Conservation (phyloP, 2,888 invertebrate genomes). For the Andrena fulva region DNA sequence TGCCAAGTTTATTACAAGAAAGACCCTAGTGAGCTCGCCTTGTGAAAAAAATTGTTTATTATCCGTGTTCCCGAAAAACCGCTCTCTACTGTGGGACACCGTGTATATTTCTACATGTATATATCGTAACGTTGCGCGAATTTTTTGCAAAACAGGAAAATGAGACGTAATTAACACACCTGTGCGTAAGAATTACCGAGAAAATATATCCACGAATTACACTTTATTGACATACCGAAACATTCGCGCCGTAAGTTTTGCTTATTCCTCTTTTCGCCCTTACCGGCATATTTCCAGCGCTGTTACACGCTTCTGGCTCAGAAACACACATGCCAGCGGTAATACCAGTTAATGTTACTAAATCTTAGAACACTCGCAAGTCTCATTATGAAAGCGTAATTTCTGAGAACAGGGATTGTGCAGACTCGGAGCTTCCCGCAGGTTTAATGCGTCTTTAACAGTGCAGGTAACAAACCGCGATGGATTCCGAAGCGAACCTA, state of each 20-base stretch:
- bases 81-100: neutral
- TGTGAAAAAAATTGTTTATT: neutral
- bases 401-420: neutral
- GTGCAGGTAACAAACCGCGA: neutral
- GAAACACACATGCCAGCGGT: neutral
- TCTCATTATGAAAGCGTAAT: neutral
- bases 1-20: neutral
- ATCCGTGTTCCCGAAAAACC: neutral
- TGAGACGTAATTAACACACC: neutral
- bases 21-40: neutral
- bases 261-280: neutral
- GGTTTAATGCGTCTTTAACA: slow-evolving; percentile 4
- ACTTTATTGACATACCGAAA: neutral
- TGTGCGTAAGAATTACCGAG: neutral
- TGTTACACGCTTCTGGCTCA: neutral
- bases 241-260: neutral
- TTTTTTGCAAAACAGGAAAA: neutral
- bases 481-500: neutral
- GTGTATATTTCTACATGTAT: neutral
- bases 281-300: neutral
- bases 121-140: slow-evolving; percentile 8
- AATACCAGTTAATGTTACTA: neutral
- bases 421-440: neutral
- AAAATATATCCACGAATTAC: neutral
- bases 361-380: neutral